Percentiles rank a stretch among this genome's conserved stretches.
Conservation (phyloP, 1,140 invertebrate species). For the Brachionus paranguensis region DNA sequence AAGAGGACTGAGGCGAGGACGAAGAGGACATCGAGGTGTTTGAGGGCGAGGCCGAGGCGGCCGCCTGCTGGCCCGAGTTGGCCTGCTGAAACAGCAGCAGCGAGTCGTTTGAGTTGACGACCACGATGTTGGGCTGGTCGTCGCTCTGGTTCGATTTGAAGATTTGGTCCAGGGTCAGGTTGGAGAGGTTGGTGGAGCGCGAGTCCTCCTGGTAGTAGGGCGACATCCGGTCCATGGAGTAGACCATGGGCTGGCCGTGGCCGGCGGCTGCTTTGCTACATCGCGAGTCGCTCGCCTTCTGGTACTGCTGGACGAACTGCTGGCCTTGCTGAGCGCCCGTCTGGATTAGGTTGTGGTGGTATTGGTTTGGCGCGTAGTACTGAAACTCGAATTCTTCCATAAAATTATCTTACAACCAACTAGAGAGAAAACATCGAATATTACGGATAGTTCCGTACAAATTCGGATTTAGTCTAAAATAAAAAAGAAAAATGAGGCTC, state of each 20-base stretch:
- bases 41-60: background rate
- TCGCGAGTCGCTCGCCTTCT: background rate
- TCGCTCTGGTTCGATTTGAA: constrained; percentile 7
- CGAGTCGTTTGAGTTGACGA: background rate
- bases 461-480: background rate
- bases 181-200: constrained; percentile 1
- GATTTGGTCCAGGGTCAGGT: constrained; percentile 18
- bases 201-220: constrained; percentile 15
- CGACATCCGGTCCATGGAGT: constrained; percentile 2
- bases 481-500: background rate
- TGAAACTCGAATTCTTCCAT: constrained; percentile 35
- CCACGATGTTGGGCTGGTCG: background rate
- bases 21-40: background rate
- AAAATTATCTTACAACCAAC: constrained; percentile 5
- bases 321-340: background rate
- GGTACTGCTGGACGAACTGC: background rate
- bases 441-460: background rate
- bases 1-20: constrained; percentile 19
- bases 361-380: constrained; percentile 3
- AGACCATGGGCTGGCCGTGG: background rate
- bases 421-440: background rate
- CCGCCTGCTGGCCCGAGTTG: background rate
- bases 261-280: background rate
- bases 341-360: background rate
- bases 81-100: background rate